A percentile compares a stretch with the other conserved stretches of the same genome.
These are phyloP conservation scores for Cerastoderma edule DNA, from an alignment of 2,888 invertebrate genomes.

Conservation along the genomic window DNA sequence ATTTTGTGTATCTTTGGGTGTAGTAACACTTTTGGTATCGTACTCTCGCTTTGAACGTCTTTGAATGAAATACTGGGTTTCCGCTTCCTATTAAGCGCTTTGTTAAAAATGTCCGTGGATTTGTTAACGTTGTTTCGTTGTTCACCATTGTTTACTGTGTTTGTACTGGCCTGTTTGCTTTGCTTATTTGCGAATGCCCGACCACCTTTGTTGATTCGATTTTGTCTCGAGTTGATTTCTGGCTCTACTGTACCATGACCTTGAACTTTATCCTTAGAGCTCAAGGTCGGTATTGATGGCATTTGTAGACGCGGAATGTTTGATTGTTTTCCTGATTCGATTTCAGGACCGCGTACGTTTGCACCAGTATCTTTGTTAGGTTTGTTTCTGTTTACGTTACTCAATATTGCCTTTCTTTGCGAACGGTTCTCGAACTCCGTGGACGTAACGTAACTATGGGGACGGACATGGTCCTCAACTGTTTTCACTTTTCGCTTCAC, in stretches of 20 bases:
- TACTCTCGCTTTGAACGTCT: background rate
- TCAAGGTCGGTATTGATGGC: no score
- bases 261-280: no score
- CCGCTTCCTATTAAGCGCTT: constrained; percentile 12
- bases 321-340: no score
- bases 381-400: constrained; percentile 23
- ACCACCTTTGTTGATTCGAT: no score
- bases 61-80: constrained; percentile 20
- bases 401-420: constrained; percentile 39
- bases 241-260: no score
- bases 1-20: constrained; percentile 20
- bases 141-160: background rate
- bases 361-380: background rate
- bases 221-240: no score
- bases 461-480: constrained; percentile 26
- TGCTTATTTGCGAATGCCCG: no score
- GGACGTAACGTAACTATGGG: background rate
- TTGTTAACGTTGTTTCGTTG: constrained; percentile 4
- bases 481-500: constrained; percentile 50
- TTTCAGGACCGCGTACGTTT: background rate
- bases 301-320: no score
- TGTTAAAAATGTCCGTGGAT: constrained; percentile 11
- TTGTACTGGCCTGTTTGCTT: constrained; percentile 3
- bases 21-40: background rate
- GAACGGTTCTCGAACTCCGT: constrained; percentile 1